Base-by-base conservation (phyloP, 2,888 invertebrate genomes). In the Maniola hyperantus region DNA sequence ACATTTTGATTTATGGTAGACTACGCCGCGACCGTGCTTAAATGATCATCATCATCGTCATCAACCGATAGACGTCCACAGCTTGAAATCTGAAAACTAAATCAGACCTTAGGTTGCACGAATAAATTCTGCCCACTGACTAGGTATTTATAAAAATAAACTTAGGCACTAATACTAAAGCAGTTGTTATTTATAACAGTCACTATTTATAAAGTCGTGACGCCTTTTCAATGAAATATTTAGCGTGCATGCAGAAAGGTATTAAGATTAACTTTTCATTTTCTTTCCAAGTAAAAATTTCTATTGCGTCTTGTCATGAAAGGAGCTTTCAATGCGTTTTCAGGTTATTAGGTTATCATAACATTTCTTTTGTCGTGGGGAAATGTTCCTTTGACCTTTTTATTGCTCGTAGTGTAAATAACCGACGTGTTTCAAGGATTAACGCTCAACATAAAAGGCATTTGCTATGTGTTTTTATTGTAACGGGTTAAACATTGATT, bases 261-360 rank as follows among this genome's bases (percentile, higher is more conserved):
- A 88, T 91, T 90, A 89, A 87, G 85, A 87, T 83, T 89, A 86
- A 87, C 86, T 89, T 89, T 85, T 83, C 85, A 89, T 89, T 87
- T 89, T 85, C 86, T 91, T 90, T 88, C 79, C 79, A 83, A 79
- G 80, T 83, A 81, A 83, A 85, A 85, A 90, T 70, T 71, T 75
- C 67, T 74, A 75, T 88, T 87, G 87, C 86, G 84, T 84, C 84
- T 91, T 89, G 89, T 89, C 91, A 91, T 89, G 91, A 89, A 89
- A 90, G 76, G 76, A 78, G 81, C 78, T 80, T 77, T 82, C 74
- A 75, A 77, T 80, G 81, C 79, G 82, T 83, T 86, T 87, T 82
- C 79, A 83, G 88, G 87, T 87, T 85, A 88, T 88, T 85, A 82
- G 88, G 88, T 88, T 89, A 87, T 85, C 82, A 69, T 70, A 65